phyloP scores from a whole-genome alignment of 2,888 invertebrate species.

The Oscheius sp. region DNA sequence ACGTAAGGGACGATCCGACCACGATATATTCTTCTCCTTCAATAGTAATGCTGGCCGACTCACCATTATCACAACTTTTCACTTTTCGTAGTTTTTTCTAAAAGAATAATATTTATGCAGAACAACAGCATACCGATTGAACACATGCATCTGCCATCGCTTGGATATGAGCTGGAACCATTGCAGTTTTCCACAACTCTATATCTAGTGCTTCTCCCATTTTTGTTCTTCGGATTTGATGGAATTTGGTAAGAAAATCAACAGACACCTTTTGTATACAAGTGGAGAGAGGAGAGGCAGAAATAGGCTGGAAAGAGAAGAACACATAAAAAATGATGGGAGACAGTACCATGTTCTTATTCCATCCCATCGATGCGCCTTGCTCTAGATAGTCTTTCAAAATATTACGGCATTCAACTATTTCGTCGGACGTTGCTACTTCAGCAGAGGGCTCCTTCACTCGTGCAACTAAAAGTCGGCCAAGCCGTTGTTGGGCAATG shows the following conservation, averaged over 20 bases:
- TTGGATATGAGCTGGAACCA: conserved; percentile 89
- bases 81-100: conserved; percentile 10
- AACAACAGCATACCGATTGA: background rate
- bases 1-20: conserved; percentile 81
- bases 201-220: conserved; percentile 83
- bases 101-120: background rate
- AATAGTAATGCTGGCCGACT: conserved; percentile 23
- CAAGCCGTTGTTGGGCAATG: conserved; percentile 87
- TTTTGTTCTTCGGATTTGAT: conserved; percentile 86
- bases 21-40: conserved; percentile 73
- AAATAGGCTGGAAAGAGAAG: conserved; percentile 9
- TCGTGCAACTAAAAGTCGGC: conserved; percentile 75
- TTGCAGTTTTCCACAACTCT: conserved; percentile 92
- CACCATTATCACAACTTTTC: background rate
- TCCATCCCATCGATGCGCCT: conserved; percentile 43
- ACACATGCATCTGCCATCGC: conserved; percentile 76
- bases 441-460: conserved; percentile 38
- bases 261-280: conserved; percentile 78
- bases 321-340: no score
- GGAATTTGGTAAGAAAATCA: conserved; percentile 89
- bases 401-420: conserved; percentile 36
- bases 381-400: conserved; percentile 39
- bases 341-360: conserved; percentile 30
- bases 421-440: conserved; percentile 22
- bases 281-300: conserved; percentile 31